phyloP scores from a whole-genome alignment of 2,888 invertebrate genomes.

The Mythimna lalbum region DNA sequence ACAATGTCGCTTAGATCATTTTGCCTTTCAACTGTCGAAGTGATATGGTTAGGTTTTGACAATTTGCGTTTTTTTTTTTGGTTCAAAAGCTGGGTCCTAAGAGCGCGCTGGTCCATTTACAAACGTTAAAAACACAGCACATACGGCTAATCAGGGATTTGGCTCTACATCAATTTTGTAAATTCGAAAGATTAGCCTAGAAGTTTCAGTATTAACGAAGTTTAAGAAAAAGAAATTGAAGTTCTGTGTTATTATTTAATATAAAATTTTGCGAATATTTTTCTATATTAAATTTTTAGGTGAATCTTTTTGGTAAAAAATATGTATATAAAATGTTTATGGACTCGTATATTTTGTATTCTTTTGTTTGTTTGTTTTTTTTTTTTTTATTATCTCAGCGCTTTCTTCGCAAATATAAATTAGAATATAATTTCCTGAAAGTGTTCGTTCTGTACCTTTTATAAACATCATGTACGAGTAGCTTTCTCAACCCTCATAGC shows the following conservation, averaged over 20 bases:
- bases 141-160: slow-evolving; percentile 15
- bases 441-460: background rate
- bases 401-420: slow-evolving; percentile 25
- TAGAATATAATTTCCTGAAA: background rate
- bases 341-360: slow-evolving; percentile 31
- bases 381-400: slow-evolving; percentile 14
- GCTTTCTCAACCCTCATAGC: too few species aligned
- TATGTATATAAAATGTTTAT: slow-evolving; percentile 49
- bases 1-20: too few species aligned
- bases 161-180: slow-evolving; percentile 30
- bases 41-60: background rate
- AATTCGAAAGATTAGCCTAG: slow-evolving; percentile 43
- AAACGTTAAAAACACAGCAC: slow-evolving; percentile 32
- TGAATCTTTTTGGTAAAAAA: slow-evolving; percentile 42
- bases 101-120: background rate
- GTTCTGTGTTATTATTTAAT: background rate
- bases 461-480: background rate
- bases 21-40: too few species aligned
- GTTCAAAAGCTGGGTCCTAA: background rate
- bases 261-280: background rate
- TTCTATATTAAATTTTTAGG: slow-evolving; percentile 8
- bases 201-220: slow-evolving; percentile 6
- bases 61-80: too few species aligned
- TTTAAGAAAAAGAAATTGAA: slow-evolving; percentile 7
- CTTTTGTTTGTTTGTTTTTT: slow-evolving; percentile 15